Conservation (phyloP, 2,888 invertebrate species). For the Andricus curvator region DNA sequence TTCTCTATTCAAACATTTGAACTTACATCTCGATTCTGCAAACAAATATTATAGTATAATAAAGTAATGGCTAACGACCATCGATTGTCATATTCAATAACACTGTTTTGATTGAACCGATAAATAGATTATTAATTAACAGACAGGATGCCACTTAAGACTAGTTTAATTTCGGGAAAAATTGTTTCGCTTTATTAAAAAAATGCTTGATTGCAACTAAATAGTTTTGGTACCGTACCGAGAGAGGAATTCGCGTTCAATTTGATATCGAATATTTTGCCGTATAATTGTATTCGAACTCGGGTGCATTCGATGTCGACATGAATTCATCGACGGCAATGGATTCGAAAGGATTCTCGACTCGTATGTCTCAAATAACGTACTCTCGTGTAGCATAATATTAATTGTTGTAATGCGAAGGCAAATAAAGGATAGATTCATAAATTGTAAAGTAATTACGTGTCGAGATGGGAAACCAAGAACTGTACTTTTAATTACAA, state of each 20-base stretch:
- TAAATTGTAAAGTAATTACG: slow-evolving; percentile 2
- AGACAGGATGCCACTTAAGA: slow-evolving; percentile 1
- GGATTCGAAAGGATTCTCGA: slow-evolving; percentile 28
- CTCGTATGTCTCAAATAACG: slow-evolving; percentile 28
- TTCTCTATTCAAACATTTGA: slow-evolving; percentile 25
- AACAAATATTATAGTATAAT: slow-evolving; percentile 3
- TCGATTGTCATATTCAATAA: slow-evolving; percentile 6
- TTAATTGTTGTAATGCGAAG: neutral
- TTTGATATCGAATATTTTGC: slow-evolving; percentile 32
- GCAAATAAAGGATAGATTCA: slow-evolving; percentile 8
- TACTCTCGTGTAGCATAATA: slow-evolving; percentile 1
- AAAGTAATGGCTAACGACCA: neutral
- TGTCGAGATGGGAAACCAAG: neutral
- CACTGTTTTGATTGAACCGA: neutral
- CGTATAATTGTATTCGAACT: slow-evolving; percentile 15
- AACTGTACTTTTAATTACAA: neutral
- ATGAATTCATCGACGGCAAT: slow-evolving; percentile 3
- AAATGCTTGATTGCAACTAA: slow-evolving; percentile 17
- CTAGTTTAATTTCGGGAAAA: slow-evolving; percentile 9
- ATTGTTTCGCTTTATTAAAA: slow-evolving; percentile 8
- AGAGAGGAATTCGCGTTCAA: slow-evolving; percentile 30
- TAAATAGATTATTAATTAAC: slow-evolving; percentile 36
- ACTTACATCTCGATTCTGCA: slow-evolving; percentile 6
- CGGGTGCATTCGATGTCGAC: neutral
- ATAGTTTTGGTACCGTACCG: slow-evolving; percentile 9